Base-by-base conservation (phyloP, 2,113 vertebrate species). In the Nibea coibor region DNA sequence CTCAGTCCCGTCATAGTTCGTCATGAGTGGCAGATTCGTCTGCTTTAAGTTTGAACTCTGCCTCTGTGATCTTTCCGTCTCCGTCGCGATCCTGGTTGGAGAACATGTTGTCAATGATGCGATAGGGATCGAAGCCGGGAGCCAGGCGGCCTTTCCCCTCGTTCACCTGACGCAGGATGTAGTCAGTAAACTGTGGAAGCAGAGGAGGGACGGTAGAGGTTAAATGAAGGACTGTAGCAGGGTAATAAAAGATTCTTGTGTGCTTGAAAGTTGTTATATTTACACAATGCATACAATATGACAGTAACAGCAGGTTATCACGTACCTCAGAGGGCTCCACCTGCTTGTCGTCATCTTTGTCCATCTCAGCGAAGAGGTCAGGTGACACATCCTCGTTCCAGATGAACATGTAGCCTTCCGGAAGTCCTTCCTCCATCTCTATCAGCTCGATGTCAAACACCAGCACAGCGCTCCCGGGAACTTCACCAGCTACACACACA, bases 361-460 rank as follows among this genome's bases (percentile, higher is more conserved):
- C 98, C 84, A 99, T 99, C 86, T 99, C 97, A 71, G 94, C 93
- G 84, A 98, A 99, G 28, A 99, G 97, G 74, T 97, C 95, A 1
- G 96, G 94, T 2, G 97, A 96, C 22, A 99, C 97, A 1, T 99
- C 96, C 0, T 94, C 92, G 0, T 97, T 98, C 98, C 98, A 99
- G 28, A 99, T 91, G 81, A 99, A 99, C 97, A 99, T 99, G 94
- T 99, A 99, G 14, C 98, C 98, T 28, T 99, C 98, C 0, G 98
- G 98, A 67, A 99, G 96, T 42, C 98, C 98, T 0, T 97, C 95
- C 87, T 98, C 97, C 72, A 99, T 78, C 2, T 97, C 96, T 7
- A 98, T 78, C 89, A 99, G 86, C 82, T 99, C 98, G 0, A 99
- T 94, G 81, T 99, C 96, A 0, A 99, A 99, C 80, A 98, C 93